Percentiles rank a stretch among this genome's conserved stretches.
phyloP scores from a whole-genome alignment of 2,113 vertebrate species.

The Grus americana region DNA sequence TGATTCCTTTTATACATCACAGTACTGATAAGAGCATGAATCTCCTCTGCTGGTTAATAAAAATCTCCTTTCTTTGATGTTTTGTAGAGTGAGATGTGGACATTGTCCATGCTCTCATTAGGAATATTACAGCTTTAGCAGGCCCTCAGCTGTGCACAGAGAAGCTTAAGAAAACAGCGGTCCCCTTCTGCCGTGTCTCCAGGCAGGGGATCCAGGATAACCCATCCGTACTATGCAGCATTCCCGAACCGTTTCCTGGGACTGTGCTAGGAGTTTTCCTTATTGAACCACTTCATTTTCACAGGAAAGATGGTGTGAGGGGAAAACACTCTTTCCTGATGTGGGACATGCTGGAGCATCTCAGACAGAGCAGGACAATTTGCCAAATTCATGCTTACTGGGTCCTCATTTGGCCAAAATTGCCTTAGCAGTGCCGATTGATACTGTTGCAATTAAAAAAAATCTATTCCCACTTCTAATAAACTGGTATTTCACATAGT shows the following conservation, averaged over 20 bases:
- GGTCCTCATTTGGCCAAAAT: neutral
- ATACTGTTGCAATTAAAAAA: neutral
- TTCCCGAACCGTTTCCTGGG: neutral
- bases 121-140: neutral
- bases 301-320: neutral
- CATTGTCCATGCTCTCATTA: neutral
- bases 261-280: neutral
- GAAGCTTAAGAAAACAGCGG: neutral
- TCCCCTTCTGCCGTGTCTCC: neutral
- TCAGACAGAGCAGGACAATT: neutral
- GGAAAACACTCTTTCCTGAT: neutral
- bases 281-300: neutral
- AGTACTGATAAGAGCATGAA: neutral
- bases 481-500: neutral
- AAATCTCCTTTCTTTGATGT: neutral
- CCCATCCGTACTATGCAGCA: accelerated
- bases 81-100: neutral
- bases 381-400: neutral
- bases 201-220: neutral
- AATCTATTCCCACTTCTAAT: neutral
- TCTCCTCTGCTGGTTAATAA: neutral
- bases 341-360: neutral
- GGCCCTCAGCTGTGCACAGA: neutral
- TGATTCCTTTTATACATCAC: neutral
- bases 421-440: neutral